Evolutionary conservation across 2,113 vertebrate genomes (phyloP).

Genomic region (Misgurnus mizolepis): DNA sequence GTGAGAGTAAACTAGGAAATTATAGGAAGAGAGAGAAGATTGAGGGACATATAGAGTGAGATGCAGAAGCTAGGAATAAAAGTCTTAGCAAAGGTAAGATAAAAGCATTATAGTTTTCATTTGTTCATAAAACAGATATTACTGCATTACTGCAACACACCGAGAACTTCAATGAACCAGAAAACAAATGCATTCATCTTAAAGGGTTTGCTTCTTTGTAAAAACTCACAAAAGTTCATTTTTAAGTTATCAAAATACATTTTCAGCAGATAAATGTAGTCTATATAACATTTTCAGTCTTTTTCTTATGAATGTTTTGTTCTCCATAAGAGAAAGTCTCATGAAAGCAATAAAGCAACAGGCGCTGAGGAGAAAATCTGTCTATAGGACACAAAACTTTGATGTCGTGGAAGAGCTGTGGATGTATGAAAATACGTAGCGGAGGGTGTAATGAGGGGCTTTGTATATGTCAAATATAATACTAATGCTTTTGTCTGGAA

Average conservation of each 20-base stretch:
- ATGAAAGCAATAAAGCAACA: not conserved
- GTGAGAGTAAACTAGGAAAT: slow-evolving; percentile 3
- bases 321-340: not conserved
- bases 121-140: not conserved
- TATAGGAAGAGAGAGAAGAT: slow-evolving; percentile 8
- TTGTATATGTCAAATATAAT: not conserved
- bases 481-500: not conserved
- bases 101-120: slow-evolving; percentile 50
- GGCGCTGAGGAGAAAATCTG: slow-evolving; percentile 34
- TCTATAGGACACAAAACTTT: slow-evolving; percentile 47
- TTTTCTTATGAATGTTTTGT: not conserved
- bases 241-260: not conserved
- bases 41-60: slow-evolving; percentile 19
- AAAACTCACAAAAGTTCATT: not conserved
- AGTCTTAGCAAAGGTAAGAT: slow-evolving; percentile 20
- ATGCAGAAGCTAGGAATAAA: slow-evolving; percentile 25
- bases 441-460: not conserved
- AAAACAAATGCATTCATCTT: slow-evolving; percentile 36
- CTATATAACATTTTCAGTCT: too few relatives aligned
- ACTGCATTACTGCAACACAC: slow-evolving; percentile 28
- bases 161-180: slow-evolving; percentile 54
- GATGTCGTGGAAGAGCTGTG: slow-evolving; percentile 48
- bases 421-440: slow-evolving; percentile 36
- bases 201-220: not conserved
- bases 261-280: too few relatives aligned